phyloP scores from a whole-genome alignment of 2,797 vertebrate species.

The Gallinago solitaria region DNA sequence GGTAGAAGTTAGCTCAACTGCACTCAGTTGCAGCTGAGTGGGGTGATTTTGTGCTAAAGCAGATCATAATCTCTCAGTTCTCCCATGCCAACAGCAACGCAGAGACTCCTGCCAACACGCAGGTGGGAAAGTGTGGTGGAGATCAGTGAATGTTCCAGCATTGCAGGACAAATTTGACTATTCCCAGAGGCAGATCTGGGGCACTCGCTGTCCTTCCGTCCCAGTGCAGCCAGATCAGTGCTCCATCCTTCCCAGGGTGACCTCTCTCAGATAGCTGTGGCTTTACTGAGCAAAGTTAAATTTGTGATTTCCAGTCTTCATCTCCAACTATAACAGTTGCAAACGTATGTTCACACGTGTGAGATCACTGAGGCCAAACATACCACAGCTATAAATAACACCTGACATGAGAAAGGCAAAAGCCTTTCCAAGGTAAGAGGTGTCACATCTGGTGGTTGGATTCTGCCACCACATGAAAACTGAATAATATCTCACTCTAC shows the following conservation, averaged over 20 bases:
- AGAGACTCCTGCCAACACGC: neutral
- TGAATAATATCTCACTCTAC: neutral
- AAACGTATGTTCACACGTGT: fast-evolving
- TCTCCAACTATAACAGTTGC: neutral
- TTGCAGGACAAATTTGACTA: neutral
- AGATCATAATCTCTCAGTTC: neutral
- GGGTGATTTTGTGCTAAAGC: neutral
- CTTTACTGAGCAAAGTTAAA: neutral
- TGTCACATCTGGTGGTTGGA: neutral
- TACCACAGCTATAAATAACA: neutral
- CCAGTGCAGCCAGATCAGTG: neutral
- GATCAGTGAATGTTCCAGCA: neutral
- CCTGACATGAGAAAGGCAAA: neutral
- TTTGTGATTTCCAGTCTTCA: neutral
- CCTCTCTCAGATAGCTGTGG: neutral
- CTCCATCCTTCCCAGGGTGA: neutral
- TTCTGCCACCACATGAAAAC: neutral
- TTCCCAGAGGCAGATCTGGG: neutral
- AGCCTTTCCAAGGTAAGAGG: neutral
- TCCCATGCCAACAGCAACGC: neutral
- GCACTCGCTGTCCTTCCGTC: neutral
- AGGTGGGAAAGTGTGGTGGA: neutral
- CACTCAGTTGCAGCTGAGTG: neutral
- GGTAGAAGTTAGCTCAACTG: neutral
- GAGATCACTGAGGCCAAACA: neutral